Evolutionary conservation across 1,140 invertebrate species (phyloP), one percentile per base, ranked within the genome.

Genomic region (Dolichoris vasculosae): DNA sequence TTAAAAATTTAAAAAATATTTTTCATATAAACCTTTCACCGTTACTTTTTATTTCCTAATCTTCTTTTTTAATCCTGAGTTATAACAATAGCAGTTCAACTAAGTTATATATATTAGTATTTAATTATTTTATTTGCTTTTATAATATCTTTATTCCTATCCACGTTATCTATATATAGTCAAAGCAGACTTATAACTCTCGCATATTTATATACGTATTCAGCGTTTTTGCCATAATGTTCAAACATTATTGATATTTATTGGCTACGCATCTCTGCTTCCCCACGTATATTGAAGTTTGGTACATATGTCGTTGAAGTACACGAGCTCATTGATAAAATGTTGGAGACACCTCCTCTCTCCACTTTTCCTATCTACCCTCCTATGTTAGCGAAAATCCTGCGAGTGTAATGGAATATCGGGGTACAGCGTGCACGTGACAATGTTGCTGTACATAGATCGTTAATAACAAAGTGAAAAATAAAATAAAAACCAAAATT

Each of bases 171-270:
- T 51, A 51, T 17, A 51, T 2, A 17, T 51, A 51, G 64, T n/a
- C 30, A 8, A 67, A 0, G 13, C 13, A 8, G 30, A 13, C 3
- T 67, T 76, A n/a, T 46, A 13, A 9, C 1, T 76, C 46, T 67
- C 82, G 77, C 81, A 92, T 92, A 93, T 92, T 91, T 90, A 89
- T 92, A 92, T 91, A 92, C 90, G 15, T 26, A 40, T 71, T 91
- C 91, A 88, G 87, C 89, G 88, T 92, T 92, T 90, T 91, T 90
- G 89, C 89, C 78, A 90, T 90, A 90, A 91, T 89, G 89, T 87
- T 87, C 85, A 87, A 88, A 87, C 88, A 91, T 93, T 92, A 92
- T 90, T 88, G 88, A 85, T 92, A 91, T 92, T 93, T 93, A 93
- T 91, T 91, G 90, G 89, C 82, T 87, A 86, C 85, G 69, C 86